These are phyloP conservation scores for Toxotes jaculatrix DNA, from an alignment of 2,113 vertebrate genomes.

Conservation along the genomic window DNA sequence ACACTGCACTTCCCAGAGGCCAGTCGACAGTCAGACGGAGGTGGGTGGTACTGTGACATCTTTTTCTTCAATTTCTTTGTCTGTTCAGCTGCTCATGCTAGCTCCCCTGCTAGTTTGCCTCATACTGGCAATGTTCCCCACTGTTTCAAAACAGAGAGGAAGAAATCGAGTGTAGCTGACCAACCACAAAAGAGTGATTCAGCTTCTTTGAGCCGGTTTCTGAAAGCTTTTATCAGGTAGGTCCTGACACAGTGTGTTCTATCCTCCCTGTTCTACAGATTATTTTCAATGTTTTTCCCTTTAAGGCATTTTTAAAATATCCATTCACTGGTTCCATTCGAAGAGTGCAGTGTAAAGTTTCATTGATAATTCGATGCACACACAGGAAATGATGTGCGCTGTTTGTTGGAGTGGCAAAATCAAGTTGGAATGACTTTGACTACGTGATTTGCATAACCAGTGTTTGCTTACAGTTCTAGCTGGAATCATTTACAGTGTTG, in stretches of 20 bases:
- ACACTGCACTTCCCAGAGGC: conserved; percentile 3
- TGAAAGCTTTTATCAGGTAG: neutral
- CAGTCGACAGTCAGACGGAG: conserved; percentile 7
- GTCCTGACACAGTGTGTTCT: too few species aligned
- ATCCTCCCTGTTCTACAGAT: too few species aligned
- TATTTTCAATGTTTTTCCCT: neutral
- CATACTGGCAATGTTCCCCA: neutral
- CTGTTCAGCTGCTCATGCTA: neutral
- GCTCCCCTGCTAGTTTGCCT: neutral
- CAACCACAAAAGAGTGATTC: neutral
- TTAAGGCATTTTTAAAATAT: too few species aligned
- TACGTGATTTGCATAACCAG: neutral
- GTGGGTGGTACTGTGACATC: conserved; percentile 39
- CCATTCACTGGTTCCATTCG: neutral
- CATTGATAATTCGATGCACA: neutral
- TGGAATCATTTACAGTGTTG: neutral
- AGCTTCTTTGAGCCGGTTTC: neutral
- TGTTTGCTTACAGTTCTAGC: neutral
- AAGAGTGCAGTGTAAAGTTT: neutral
- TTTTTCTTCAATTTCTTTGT: conserved; percentile 1
- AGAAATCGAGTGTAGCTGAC: neutral
- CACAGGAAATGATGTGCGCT: neutral
- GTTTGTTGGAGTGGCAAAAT: conserved; percentile 10
- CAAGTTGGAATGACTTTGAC: neutral
- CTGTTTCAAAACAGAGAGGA: neutral